Evolutionary conservation across 2,888 invertebrate genomes (phyloP), one percentile per base, ranked within the genome.

Genomic region (Drosophila imparisetae): DNA sequence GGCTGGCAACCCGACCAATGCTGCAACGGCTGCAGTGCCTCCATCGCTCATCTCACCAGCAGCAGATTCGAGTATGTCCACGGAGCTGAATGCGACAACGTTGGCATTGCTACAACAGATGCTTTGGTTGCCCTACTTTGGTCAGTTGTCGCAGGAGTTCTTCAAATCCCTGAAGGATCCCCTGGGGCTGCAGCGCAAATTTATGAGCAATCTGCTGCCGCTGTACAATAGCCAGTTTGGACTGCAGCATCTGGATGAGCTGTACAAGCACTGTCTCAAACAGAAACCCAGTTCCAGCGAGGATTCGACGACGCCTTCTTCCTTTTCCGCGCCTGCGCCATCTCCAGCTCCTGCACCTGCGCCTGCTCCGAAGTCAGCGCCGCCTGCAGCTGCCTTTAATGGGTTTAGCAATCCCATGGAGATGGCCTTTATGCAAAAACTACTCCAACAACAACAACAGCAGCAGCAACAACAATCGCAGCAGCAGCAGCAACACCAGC

Each of bases 101-200:
- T 94, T 95, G 54, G 95, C 95, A 0, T 95, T 96, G 4, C 93
- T 96, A 57, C 95, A 95, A 86, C 96, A 96, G 89, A 96, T 96
- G 95, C 91, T 96, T 76, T 96, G 96, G 96, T 91, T 96, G 59
- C 96, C 96, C 0, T 96, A 96, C 87, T 89, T 93, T 45, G 92
- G 92, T 1, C 92, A 93, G 72, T 78, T 93, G 59, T 91, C 92
- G 2, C 91, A 94, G 94, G 92, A 94, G 93, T 58, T 95, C 93
- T 91, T 93, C 83, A 93, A 89, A 92, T 93, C 89, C 78, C 92
- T 91, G 63, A 92, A 91, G 68, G 89, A 85, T 70, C 85, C 91
- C 1, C 58, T 81, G 30, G 86, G 87, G 6, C 36, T 92, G 36
- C 91, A 91, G 60, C 84, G 87, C 10, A 85, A 86, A 45, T 86